phyloP scores from a whole-genome alignment of 1,140 invertebrate genomes.

The Ooceraea biroi region DNA sequence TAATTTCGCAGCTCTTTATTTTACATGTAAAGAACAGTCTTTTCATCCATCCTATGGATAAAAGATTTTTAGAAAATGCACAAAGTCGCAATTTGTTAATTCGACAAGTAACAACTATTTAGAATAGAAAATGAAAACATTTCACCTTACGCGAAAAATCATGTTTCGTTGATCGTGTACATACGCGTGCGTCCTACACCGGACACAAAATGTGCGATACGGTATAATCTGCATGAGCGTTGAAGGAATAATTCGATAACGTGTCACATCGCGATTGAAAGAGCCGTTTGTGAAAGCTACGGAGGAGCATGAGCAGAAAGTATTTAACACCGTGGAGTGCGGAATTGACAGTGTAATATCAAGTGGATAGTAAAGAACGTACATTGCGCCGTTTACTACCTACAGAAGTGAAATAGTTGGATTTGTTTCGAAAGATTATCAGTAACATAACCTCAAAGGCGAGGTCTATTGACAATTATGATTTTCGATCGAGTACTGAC shows the following conservation, averaged over 20 bases:
- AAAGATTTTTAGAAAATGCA: too few species aligned
- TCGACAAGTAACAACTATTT: not conserved
- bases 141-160: not conserved
- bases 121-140: not conserved
- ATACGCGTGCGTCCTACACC: conserved; percentile 46
- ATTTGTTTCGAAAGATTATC: conserved; percentile 59
- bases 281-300: not conserved
- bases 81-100: not conserved
- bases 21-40: too few species aligned
- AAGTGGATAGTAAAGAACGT: not conserved
- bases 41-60: too few species aligned
- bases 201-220: conserved; percentile 22
- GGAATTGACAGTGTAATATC: conserved; percentile 25
- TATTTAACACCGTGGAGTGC: not conserved
- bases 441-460: conserved; percentile 64
- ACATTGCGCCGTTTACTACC: conserved; percentile 4
- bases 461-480: not conserved
- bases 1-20: too few species aligned
- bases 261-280: conserved; percentile 43
- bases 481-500: not conserved
- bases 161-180: not conserved
- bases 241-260: conserved; percentile 29
- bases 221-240: conserved; percentile 20
- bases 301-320: conserved; percentile 33
- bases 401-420: conserved; percentile 19